Evolutionary conservation across 2,113 vertebrate genomes (phyloP).

Genomic region (Ophiodon elongatus): DNA sequence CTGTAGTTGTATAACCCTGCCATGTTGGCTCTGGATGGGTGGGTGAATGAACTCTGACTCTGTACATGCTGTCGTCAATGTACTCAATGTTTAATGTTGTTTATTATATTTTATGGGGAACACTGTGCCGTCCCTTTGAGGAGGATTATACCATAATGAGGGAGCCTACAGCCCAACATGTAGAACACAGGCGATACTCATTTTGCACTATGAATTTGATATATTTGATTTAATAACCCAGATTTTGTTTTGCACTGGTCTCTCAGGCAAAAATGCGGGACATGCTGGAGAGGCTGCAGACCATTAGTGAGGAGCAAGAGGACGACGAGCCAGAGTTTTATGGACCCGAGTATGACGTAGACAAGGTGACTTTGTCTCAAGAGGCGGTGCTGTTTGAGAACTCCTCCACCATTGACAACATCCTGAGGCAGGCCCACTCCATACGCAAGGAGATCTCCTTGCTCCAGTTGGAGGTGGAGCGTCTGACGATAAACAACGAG

Average conservation of each 20-base stretch:
- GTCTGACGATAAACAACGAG: slow-evolving; percentile 85
- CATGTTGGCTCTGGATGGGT: neutral
- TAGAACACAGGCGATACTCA: neutral
- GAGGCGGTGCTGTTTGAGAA: slow-evolving; percentile 87
- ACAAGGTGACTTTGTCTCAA: slow-evolving; percentile 53
- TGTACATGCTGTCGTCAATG: neutral
- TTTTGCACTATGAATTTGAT: neutral
- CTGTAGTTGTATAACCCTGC: neutral
- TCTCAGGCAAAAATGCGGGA: slow-evolving; percentile 89
- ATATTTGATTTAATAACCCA: neutral
- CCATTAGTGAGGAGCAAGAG: slow-evolving; percentile 79
- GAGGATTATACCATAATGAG: neutral
- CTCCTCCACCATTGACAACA: slow-evolving; percentile 82
- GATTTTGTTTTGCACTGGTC: slow-evolving; percentile 7
- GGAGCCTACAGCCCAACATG: neutral
- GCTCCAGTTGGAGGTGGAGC: slow-evolving; percentile 85
- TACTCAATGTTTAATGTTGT: neutral
- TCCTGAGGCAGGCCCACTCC: slow-evolving; percentile 86
- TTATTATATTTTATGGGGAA: neutral
- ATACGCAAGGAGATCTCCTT: slow-evolving; percentile 86
- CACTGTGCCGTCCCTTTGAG: neutral
- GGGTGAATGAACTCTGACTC: neutral
- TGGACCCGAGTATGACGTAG: slow-evolving; percentile 62
- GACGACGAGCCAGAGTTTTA: neutral
- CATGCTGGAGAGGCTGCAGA: slow-evolving; percentile 86